Percentiles rank a stretch among this genome's conserved stretches.
phyloP scores from a whole-genome alignment of 2,888 invertebrate species.

The Dicyrtomina minuta region DNA sequence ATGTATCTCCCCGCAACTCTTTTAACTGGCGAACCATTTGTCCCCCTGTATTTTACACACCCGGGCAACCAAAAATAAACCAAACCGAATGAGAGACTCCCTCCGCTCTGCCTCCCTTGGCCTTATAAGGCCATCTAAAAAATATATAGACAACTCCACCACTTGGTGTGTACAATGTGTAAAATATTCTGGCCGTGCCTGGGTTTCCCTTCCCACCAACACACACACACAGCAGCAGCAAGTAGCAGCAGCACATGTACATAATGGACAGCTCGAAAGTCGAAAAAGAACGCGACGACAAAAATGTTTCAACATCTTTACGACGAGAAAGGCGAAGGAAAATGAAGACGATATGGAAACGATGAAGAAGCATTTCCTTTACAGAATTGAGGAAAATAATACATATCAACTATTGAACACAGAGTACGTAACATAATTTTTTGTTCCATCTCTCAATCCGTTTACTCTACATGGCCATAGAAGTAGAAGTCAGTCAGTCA shows the following conservation, averaged over 20 bases:
- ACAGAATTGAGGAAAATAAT: too few species aligned
- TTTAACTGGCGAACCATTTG: slow-evolving; percentile 46
- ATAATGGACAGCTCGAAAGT: background rate
- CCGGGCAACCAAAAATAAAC: slow-evolving; percentile 53
- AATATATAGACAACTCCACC: slow-evolving; percentile 40
- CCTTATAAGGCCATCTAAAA: slow-evolving; percentile 53
- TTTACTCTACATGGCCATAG: slow-evolving; percentile 23
- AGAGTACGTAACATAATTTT: background rate
- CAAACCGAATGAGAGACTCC: slow-evolving; percentile 51
- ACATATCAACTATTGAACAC: background rate
- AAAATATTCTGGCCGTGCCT: background rate
- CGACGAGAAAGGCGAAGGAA: background rate
- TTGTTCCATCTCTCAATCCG: background rate
- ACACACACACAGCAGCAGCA: background rate
- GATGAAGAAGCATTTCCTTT: slow-evolving; percentile 5
- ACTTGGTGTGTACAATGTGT: background rate
- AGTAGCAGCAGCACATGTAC: background rate
- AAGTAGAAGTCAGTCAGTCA: background rate
- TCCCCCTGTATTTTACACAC: slow-evolving; percentile 50
- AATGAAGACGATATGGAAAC: background rate
- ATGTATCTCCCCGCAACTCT: slow-evolving; percentile 40
- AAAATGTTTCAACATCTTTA: too few species aligned
- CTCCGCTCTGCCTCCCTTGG: slow-evolving; percentile 52
- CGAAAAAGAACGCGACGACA: background rate
- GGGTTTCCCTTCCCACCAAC: background rate